Evolutionary conservation across 2,888 invertebrate species (phyloP).

Genomic region (Eutolmus rufibarbis): DNA sequence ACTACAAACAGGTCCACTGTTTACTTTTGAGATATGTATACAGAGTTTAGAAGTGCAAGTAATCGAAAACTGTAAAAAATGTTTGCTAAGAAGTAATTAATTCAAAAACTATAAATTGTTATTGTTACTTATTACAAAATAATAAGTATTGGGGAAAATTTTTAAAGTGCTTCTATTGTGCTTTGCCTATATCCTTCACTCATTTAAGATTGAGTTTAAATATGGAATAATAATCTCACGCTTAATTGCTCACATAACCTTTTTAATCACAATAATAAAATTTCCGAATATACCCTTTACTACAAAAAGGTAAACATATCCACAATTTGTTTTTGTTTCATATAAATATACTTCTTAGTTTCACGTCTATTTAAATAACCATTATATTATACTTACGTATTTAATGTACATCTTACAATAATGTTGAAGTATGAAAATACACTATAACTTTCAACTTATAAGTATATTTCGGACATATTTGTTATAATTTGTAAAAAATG

Average conservation of each 20-base stretch:
- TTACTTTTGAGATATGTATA: not conserved
- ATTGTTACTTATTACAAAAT: not conserved
- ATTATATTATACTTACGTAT: not conserved
- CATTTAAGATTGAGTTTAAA: not conserved
- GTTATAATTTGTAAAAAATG: not conserved
- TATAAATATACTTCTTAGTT: not conserved
- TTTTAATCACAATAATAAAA: not conserved
- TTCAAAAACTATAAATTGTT: not conserved
- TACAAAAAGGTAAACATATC: not conserved
- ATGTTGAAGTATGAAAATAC: not conserved
- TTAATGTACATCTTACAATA: not conserved
- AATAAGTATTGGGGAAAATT: not conserved
- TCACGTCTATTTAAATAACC: not conserved
- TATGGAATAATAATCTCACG: not conserved
- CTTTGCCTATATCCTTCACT: not conserved
- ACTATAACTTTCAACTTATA: not conserved
- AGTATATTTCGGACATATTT: not conserved
- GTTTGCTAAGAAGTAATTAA: not conserved
- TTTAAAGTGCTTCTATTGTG: not conserved
- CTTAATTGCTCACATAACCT: not conserved
- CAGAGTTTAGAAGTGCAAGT: not conserved
- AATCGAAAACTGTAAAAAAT: not conserved
- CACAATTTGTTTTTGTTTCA: not conserved
- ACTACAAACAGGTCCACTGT: not conserved
- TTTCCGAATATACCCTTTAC: not conserved